Evolutionary conservation across 2,113 vertebrate species (phyloP).

Genomic region (Actenoides lindsayi): DNA sequence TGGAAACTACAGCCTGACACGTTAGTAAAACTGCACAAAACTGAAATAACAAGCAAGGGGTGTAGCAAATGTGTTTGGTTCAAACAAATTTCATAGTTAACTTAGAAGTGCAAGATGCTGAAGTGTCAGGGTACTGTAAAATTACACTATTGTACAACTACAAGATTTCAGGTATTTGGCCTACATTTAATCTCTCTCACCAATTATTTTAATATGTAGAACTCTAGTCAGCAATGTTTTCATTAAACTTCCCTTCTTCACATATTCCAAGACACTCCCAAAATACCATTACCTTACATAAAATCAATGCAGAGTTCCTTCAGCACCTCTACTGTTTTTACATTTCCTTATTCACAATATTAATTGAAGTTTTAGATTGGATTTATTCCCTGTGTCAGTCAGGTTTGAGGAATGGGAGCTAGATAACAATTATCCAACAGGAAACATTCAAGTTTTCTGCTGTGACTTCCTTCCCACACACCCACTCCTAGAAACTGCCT

Average conservation of each 20-base stretch:
- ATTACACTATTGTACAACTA: not conserved
- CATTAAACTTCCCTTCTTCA: not conserved
- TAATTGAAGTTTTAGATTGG: not conserved
- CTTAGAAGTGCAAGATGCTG: not conserved
- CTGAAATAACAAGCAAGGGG: not conserved
- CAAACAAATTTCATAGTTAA: not conserved
- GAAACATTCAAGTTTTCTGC: slow-evolving; percentile 69
- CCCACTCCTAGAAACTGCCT: slow-evolving; percentile 54
- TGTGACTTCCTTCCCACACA: slow-evolving; percentile 68
- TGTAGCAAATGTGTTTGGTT: not conserved
- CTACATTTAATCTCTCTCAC: not conserved
- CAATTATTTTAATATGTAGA: not conserved
- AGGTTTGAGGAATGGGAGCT: slow-evolving; percentile 58
- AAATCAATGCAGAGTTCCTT: not conserved
- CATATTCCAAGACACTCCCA: not conserved
- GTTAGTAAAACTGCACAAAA: not conserved
- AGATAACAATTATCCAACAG: slow-evolving; percentile 69
- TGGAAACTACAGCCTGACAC: not conserved
- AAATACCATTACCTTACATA: not conserved
- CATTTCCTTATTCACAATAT: not conserved
- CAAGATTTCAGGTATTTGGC: not conserved
- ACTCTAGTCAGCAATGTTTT: not conserved
- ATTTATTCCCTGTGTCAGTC: slow-evolving; percentile 1
- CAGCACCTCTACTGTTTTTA: not conserved
- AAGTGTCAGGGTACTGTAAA: not conserved